Conservation (phyloP, 2,888 invertebrate species). For the Melanostoma mellinum region DNA sequence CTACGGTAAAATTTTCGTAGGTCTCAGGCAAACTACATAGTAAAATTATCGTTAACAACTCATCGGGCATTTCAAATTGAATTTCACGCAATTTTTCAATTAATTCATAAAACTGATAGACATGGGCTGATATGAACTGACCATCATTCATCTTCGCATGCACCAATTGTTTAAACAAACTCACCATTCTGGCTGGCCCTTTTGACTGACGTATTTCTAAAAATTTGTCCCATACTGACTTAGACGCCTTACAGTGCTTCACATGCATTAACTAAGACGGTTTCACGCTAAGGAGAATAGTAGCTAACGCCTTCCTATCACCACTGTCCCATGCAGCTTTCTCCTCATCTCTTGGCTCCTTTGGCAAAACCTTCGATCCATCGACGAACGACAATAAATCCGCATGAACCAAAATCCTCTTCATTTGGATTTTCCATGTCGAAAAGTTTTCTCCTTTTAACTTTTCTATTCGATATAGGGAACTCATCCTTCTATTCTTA, state of each 20-base stretch:
- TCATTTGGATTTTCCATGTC: conserved; percentile 11
- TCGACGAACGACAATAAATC: conserved; percentile 15
- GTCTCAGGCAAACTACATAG: conserved; percentile 50
- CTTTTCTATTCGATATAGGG: conserved; percentile 2
- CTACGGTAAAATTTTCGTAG: conserved; percentile 49
- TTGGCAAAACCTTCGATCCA: neutral
- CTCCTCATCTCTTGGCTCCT: neutral
- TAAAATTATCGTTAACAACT: conserved; percentile 46
- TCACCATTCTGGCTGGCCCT: conserved; percentile 74
- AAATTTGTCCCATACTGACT: conserved; percentile 78
- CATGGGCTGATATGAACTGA: neutral
- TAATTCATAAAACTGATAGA: neutral
- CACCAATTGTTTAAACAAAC: conserved; percentile 37
- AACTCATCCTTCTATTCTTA: conserved; percentile 15
- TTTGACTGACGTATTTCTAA: conserved; percentile 76
- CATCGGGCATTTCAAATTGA: conserved; percentile 27
- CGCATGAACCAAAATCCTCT: neutral
- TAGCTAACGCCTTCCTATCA: conserved; percentile 15
- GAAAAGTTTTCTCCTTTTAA: conserved; percentile 1
- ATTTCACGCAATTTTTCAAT: conserved; percentile 57
- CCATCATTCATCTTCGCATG: conserved; percentile 51
- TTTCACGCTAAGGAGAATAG: conserved; percentile 2
- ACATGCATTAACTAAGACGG: conserved; percentile 75
- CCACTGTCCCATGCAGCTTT: neutral
- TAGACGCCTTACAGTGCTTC: conserved; percentile 74